Percentiles rank a stretch among this genome's conserved stretches.
Evolutionary conservation across 2,888 invertebrate genomes (phyloP).

Genomic region (Orchesellides sinensis): DNA sequence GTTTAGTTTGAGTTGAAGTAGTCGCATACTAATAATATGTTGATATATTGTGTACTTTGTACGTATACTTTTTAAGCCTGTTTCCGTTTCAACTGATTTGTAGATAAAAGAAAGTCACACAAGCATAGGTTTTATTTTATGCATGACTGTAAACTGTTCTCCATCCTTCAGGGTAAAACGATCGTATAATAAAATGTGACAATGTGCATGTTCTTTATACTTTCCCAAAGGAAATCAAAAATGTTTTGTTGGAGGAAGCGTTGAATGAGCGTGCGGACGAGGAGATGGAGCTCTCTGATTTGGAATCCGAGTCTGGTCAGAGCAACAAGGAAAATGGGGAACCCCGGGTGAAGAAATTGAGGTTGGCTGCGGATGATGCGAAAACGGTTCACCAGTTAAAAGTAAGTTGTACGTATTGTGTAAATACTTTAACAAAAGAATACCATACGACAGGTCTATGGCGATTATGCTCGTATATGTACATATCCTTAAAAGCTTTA

Average conservation of each 20-base stretch:
- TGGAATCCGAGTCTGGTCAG: slow-evolving; percentile 78
- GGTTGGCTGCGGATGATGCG: slow-evolving; percentile 58
- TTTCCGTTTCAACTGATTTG: background rate
- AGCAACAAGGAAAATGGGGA: slow-evolving; percentile 55
- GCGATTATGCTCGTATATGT: too few species aligned
- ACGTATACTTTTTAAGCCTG: background rate
- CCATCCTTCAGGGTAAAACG: too few species aligned
- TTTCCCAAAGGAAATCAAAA: slow-evolving; percentile 82
- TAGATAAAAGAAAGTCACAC: background rate
- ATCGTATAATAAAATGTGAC: slow-evolving; percentile 10
- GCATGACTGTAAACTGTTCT: background rate
- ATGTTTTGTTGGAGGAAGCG: slow-evolving; percentile 82
- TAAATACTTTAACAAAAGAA: too few species aligned
- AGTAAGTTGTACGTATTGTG: too few species aligned
- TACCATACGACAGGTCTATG: too few species aligned
- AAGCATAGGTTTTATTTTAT: background rate
- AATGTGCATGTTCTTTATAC: slow-evolving; percentile 50
- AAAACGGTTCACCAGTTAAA: slow-evolving; percentile 71
- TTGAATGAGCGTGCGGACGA: slow-evolving; percentile 84
- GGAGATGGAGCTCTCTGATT: slow-evolving; percentile 92
- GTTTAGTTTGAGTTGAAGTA: too few species aligned
- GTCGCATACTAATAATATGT: too few species aligned
- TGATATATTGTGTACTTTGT: background rate
- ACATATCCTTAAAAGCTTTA: too few species aligned
- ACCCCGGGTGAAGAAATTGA: slow-evolving; percentile 65